Conservation (phyloP, 2,888 invertebrate species). For the Thyatira batis region DNA sequence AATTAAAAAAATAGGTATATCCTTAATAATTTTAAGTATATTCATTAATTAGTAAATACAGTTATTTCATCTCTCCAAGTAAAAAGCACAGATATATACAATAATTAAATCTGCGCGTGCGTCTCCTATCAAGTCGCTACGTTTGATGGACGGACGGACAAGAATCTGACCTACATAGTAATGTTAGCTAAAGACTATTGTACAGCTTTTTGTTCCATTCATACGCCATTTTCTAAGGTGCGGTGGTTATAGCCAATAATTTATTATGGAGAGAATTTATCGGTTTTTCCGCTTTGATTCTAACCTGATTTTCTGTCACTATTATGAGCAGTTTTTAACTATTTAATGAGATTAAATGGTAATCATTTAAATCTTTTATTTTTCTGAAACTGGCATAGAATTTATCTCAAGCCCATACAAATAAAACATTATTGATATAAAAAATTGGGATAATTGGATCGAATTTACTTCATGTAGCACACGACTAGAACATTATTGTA, state of each 20-base stretch:
- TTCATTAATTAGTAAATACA: not conserved
- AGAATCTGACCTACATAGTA: not conserved
- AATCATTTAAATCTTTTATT: no score
- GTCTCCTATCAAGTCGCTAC: not conserved
- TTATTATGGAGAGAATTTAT: not conserved
- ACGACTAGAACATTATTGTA: no score
- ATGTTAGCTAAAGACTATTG: not conserved
- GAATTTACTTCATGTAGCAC: no score
- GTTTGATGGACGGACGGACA: not conserved
- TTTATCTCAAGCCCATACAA: no score
- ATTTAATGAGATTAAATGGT: no score
- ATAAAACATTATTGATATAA: no score
- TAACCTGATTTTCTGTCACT: no score
- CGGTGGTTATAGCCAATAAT: not conserved
- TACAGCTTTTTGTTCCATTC: not conserved
- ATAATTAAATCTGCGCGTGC: not conserved
- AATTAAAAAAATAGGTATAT: no score
- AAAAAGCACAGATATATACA: not conserved
- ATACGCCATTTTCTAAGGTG: not conserved
- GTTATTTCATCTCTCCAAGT: not conserved
- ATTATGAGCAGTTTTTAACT: no score
- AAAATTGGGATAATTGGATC: no score
- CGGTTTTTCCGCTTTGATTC: not conserved
- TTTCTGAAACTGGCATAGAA: no score
- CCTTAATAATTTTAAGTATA: no score